Conservation (phyloP, 2,797 vertebrate genomes). For the Galagoides demidoff region DNA sequence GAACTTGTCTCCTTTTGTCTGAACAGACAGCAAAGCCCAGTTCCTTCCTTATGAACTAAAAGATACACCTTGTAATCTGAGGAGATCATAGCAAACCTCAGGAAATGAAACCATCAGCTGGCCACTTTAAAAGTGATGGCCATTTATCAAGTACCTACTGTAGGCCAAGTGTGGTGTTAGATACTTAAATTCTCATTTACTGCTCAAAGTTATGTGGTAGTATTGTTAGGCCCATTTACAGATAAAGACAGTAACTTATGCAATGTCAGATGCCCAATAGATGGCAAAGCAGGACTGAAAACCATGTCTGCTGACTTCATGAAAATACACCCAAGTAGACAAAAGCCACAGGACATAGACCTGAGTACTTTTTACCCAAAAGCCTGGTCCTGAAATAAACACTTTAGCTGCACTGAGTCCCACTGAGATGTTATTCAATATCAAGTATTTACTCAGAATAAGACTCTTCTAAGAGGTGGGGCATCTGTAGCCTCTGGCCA, state of each 20-base stretch:
- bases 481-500: no score
- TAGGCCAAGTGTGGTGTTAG: not conserved
- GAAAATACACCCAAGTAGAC: not conserved
- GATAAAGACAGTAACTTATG: not conserved
- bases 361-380: not conserved
- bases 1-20: not conserved
- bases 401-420: not conserved
- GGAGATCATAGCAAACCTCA: not conserved
- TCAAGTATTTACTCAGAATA: not conserved
- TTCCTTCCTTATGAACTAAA: not conserved
- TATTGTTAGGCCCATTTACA: not conserved
- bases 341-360: not conserved
- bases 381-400: not conserved
- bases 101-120: constrained; percentile 15
- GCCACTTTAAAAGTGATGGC: not conserved
- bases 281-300: not conserved
- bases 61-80: not conserved
- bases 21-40: not conserved
- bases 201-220: not conserved
- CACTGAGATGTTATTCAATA: not conserved
- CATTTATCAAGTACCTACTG: not conserved
- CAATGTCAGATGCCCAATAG: not conserved
- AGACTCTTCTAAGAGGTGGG: not conserved
- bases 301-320: not conserved
- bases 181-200: not conserved